phyloP scores from a whole-genome alignment of 2,888 invertebrate genomes.

The Erynnis tages region DNA sequence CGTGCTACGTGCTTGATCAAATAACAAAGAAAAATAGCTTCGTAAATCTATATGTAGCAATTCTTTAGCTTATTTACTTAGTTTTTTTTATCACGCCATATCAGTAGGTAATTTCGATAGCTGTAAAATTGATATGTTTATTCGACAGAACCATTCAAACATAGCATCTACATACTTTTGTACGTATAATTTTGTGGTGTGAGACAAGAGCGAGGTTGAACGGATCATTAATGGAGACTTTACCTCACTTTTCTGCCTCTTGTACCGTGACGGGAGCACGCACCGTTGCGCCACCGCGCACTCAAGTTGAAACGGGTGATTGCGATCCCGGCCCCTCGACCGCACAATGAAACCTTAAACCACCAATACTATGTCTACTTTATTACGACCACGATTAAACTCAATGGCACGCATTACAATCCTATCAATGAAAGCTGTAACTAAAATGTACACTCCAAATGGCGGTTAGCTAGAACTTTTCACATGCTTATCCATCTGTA shows the following conservation, averaged over 20 bases:
- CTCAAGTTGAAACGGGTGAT: conserved; percentile 54
- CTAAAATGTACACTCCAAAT: conserved; percentile 9
- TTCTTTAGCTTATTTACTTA: too few species aligned
- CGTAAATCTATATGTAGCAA: too few species aligned
- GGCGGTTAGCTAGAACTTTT: conserved; percentile 1
- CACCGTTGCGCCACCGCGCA: conserved; percentile 37
- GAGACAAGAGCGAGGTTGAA: conserved; percentile 1
- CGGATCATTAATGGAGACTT: conserved; percentile 3
- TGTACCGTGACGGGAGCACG: conserved; percentile 18
- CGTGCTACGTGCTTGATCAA: too few species aligned
- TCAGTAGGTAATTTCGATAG: too few species aligned
- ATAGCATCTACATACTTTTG: too few species aligned
- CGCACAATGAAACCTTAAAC: conserved; percentile 66
- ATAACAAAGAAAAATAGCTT: too few species aligned
- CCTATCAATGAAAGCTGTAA: neutral
- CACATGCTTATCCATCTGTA: conserved; percentile 6
- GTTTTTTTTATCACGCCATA: too few species aligned
- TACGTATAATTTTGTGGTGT: neutral
- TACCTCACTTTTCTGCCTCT: conserved; percentile 23
- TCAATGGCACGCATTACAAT: neutral
- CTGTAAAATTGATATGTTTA: too few species aligned
- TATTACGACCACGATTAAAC: conserved; percentile 26
- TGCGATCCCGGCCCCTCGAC: conserved; percentile 57
- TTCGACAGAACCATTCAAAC: too few species aligned
- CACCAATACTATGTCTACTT: conserved; percentile 45